These are phyloP conservation scores for Pandion haliaetus DNA, from an alignment of 2,113 vertebrate species.

Conservation along the genomic window DNA sequence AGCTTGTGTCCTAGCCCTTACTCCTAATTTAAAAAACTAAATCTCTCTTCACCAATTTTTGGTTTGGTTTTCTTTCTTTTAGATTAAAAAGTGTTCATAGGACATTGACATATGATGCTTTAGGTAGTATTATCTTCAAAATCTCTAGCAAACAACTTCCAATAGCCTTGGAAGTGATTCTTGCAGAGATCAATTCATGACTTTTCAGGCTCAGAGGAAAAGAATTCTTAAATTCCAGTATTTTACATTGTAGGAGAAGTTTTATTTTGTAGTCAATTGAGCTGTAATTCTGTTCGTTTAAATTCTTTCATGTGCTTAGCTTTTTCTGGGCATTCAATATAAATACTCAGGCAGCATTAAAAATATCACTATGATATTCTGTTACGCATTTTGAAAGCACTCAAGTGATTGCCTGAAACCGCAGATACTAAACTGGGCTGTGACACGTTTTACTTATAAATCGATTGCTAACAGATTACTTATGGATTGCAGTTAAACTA, in stretches of 20 bases:
- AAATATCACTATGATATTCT: background rate
- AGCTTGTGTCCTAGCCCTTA: background rate
- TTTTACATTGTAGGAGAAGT: background rate
- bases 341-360: conserved; percentile 2
- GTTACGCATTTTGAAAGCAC: background rate
- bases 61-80: background rate
- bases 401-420: conserved; percentile 22
- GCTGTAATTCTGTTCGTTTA: conserved; percentile 1
- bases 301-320: conserved; percentile 18
- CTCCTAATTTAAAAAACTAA: background rate
- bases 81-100: background rate
- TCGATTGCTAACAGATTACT: conserved; percentile 19
- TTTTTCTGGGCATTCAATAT: background rate
- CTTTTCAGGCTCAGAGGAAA: background rate
- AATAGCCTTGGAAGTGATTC: background rate
- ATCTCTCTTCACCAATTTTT: background rate
- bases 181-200: background rate
- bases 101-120: background rate
- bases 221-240: background rate
- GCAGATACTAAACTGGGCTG: background rate
- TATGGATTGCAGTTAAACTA: conserved; percentile 1
- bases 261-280: background rate
- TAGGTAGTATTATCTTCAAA: background rate
- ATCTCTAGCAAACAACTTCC: background rate
- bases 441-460: background rate